Percentiles rank a stretch among this genome's conserved stretches.
These are phyloP conservation scores for Epinotia demarniana DNA, from an alignment of 2,888 invertebrate species.

Conservation along the genomic window DNA sequence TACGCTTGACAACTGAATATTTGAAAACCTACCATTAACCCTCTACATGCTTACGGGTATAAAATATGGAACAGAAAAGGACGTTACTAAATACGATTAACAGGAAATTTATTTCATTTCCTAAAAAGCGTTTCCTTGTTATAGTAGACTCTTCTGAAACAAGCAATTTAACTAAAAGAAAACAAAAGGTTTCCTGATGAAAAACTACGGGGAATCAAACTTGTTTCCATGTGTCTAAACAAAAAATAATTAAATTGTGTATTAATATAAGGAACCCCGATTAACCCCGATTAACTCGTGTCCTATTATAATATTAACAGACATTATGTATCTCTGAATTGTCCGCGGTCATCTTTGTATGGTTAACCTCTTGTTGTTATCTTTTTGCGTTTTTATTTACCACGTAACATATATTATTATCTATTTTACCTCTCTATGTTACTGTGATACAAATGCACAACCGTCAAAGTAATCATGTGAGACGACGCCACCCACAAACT, in stretches of 20 bases:
- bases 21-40: slow-evolving; percentile 42
- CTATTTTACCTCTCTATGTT: slow-evolving; percentile 41
- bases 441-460: slow-evolving; percentile 46
- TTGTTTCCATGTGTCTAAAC: background rate
- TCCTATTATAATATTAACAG: too few species aligned
- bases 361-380: slow-evolving; percentile 49
- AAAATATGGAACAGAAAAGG: background rate
- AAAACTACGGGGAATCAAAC: background rate
- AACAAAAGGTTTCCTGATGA: background rate
- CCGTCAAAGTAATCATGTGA: slow-evolving; percentile 55
- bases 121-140: slow-evolving; percentile 66
- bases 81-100: slow-evolving; percentile 48
- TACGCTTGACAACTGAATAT: slow-evolving; percentile 46
- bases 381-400: slow-evolving; percentile 32
- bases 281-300: too few species aligned
- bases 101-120: slow-evolving; percentile 60
- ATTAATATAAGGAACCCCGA: too few species aligned
- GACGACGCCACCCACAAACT: slow-evolving; percentile 56
- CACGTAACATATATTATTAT: slow-evolving; percentile 36
- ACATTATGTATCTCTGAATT: too few species aligned
- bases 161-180: slow-evolving; percentile 19
- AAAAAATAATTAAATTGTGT: too few species aligned
- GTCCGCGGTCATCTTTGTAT: background rate
- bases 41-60: slow-evolving; percentile 8
- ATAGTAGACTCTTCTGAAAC: slow-evolving; percentile 48